Percentiles rank a stretch among this genome's conserved stretches.
Conservation (phyloP, 2,888 invertebrate genomes). For the Uloborus plumipes region DNA sequence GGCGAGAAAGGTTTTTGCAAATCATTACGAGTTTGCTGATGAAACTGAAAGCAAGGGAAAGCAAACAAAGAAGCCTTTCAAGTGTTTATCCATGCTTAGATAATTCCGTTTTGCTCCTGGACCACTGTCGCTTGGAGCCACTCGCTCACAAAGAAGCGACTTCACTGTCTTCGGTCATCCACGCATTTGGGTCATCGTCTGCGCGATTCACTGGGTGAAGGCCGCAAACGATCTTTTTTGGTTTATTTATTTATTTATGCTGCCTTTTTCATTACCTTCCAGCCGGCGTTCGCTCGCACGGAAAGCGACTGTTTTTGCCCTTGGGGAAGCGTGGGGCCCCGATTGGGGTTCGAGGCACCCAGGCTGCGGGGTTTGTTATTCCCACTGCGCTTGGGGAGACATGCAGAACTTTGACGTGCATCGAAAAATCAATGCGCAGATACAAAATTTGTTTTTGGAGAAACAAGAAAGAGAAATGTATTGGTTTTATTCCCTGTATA, state of each 20-base stretch:
- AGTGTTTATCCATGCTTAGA: too few species aligned
- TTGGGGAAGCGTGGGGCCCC: constrained; percentile 41
- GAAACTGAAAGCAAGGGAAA: too few species aligned
- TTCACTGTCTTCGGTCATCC: constrained; percentile 49
- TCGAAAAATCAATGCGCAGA: too few species aligned
- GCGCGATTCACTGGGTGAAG: constrained; percentile 58
- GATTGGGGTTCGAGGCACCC: constrained; percentile 23
- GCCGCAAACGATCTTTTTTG: constrained; percentile 38
- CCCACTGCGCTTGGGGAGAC: too few species aligned
- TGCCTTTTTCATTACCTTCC: constrained; percentile 12
- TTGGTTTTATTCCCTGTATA: too few species aligned
- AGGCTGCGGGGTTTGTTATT: too few species aligned
- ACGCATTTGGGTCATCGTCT: constrained; percentile 63
- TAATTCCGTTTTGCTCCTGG: not conserved
- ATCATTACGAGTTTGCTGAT: too few species aligned
- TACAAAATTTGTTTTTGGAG: too few species aligned
- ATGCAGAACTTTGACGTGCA: too few species aligned
- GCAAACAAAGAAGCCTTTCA: too few species aligned
- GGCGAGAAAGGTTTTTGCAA: too few species aligned
- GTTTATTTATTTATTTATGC: constrained; percentile 8
- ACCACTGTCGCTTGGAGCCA: constrained; percentile 29
- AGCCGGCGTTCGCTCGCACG: constrained; percentile 21
- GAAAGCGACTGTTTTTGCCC: constrained; percentile 26
- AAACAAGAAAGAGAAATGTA: too few species aligned
- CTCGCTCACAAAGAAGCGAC: not conserved